phyloP scores from a whole-genome alignment of 2,888 invertebrate species.

The Molanna angustata region DNA sequence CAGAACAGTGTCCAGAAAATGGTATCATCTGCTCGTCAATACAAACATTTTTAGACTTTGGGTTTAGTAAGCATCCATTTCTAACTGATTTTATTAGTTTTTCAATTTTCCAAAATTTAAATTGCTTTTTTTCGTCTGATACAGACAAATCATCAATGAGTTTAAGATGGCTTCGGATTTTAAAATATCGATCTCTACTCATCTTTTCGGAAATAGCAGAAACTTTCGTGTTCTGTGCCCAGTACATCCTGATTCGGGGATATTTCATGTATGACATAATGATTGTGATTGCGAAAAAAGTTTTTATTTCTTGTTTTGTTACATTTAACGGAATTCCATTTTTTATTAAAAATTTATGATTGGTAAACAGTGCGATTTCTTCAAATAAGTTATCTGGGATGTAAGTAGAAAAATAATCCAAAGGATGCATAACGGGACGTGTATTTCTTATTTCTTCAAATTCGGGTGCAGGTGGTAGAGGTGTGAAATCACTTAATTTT shows the following conservation, averaged over 20 bases:
- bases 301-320: background rate
- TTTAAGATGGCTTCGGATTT: background rate
- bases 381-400: too few relatives aligned
- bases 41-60: background rate
- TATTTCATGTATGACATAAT: background rate
- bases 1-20: background rate
- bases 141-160: background rate
- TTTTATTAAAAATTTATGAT: background rate
- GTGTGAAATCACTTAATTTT: too few relatives aligned
- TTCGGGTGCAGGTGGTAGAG: too few relatives aligned
- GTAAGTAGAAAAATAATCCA: too few relatives aligned
- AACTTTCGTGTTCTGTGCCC: background rate
- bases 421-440: too few relatives aligned
- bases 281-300: background rate
- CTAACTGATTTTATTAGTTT: background rate
- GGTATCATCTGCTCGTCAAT: slow-evolving; percentile 6
- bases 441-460: too few relatives aligned
- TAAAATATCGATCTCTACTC: background rate
- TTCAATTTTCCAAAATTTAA: background rate
- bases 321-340: background rate
- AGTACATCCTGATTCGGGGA: background rate
- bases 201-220: background rate
- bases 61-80: slow-evolving; percentile 2
- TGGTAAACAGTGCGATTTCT: too few relatives aligned
- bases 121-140: background rate